Evolutionary conservation across 1,140 invertebrate genomes (phyloP).

Genomic region (Colletes gigas): DNA sequence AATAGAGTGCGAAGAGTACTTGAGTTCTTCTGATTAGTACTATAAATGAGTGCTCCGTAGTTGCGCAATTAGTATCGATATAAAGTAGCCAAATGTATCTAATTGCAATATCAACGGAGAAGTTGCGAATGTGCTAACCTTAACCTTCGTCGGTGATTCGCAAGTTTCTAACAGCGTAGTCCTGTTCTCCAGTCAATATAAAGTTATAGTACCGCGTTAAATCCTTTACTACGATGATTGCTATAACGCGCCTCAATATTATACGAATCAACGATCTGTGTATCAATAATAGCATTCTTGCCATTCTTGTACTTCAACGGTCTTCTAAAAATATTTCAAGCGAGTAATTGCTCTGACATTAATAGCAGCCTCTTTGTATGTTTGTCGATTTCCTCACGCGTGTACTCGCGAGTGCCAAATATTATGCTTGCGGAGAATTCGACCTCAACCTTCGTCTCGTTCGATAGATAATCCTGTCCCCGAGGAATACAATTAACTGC

Average conservation of each 20-base stretch:
- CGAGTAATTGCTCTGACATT: background rate
- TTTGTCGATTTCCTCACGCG: background rate
- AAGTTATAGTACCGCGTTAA: too few relatives aligned
- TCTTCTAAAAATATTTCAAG: background rate
- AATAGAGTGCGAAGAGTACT: background rate
- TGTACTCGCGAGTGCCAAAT: constrained; percentile 11
- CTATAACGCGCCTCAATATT: too few relatives aligned
- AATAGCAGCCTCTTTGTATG: background rate
- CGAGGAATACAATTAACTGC: background rate
- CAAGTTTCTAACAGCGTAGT: constrained; percentile 7
- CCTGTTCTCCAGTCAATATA: too few relatives aligned
- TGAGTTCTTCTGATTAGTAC: constrained; percentile 3
- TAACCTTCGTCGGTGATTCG: constrained; percentile 42
- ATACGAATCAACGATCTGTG: too few relatives aligned
- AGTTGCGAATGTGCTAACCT: background rate
- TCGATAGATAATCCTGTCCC: background rate
- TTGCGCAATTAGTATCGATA: background rate
- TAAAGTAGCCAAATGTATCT: background rate
- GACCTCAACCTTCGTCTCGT: background rate
- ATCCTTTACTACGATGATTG: too few relatives aligned
- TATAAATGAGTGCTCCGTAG: background rate
- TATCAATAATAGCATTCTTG: too few relatives aligned
- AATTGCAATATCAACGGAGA: constrained; percentile 6
- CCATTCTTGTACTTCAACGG: background rate
- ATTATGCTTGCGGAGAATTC: background rate